Base-by-base conservation (phyloP, 64 coral and sea anemone genomes). In the Montipora efflorescens region DNA sequence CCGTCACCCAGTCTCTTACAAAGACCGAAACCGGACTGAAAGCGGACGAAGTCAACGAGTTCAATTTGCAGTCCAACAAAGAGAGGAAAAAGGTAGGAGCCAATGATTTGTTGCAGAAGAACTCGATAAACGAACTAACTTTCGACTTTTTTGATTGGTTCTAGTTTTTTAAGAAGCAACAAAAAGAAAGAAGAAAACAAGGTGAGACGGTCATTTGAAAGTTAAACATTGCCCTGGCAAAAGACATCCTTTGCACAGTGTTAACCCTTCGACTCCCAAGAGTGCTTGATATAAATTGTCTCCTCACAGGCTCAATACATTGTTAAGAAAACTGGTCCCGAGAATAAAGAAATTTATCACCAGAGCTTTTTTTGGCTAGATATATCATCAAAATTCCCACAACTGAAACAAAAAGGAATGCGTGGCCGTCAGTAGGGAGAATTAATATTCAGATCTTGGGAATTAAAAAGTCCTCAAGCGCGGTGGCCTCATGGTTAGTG, bases 11-110 rank as follows among this genome's bases (percentile, higher is more conserved):
- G n/a, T 22, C 72, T 44, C n/a, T 46, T 66, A 75, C 46, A 5
- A 43, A 45, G 52, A 93, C 58, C 14, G 19, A 87, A 88, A 19
- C 28, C 47, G 52, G 36, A 7, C 52, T 9, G 0, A 79, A 87
- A 59, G 15, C 51, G 14, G n/a, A 78, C 12, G 75, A 93, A 79
- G 12, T 71, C 16, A 87, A 93, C 62, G 91, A 87, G 20, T 93
- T 93, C 51, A 93, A 93, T 13, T 20, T 87, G 66, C 91, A 93
- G 71, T 23, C 49, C 20, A 93, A 87, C 83, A 93, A 93, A 57
- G 76, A 93, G n/a, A 87, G 67, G 23, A 78, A 93, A 87, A 93
- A 93, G 91, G 91, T 93, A 64, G 66, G 50, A 36, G 5, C 28
- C 11, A 5, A 45, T 5, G 59, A 66, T 13, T 4, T 50, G 47